Base-by-base conservation (phyloP, 2,888 invertebrate species). In the Carcina quercana region DNA sequence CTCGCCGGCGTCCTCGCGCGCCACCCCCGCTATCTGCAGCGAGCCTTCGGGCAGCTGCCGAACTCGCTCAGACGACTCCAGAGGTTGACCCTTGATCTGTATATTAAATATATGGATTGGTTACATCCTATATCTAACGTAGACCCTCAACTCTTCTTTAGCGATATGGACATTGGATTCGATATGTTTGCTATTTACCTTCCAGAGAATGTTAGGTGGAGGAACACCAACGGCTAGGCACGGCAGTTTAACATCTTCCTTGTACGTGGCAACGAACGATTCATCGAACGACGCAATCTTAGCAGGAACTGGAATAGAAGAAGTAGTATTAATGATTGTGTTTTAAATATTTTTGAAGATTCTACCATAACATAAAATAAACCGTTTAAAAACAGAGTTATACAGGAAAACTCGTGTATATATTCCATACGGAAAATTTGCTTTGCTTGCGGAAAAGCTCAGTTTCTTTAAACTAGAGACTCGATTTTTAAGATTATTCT, bases 271-370 rank as follows among this genome's bases (percentile, higher is more conserved):
- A 39, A 94, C 93, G 67, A 96, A 94, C n/a, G 92, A 91, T 62
- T 94, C 94, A 61, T 97, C 96, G 72, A 97, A 97, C 1, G 96
- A 96, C 25, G 96, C 96, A 51, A 97, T 96, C 69, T 94, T 94
- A 1, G 97, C 97, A 26, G 96, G 94, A 35, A 96, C 97, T 93
- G 65, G 5, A 40, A 78, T 65, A 45, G 11, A 38, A 6, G 42
- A 28, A 30, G 10, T 13, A 25, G 31, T n/a, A n/a, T n/a, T n/a
- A n/a, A 30, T 11, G 28, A 24, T 11, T 25, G 17, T 29, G 25
- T 24, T 20, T 20, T n/a, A 20, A 8, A n/a, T 8, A 4, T 20
- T 20, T n/a, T 30, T 26, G 10, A 22, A 35, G 2, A n/a, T n/a
- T n/a, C n/a, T n/a, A n/a, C n/a, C n/a, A n/a, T n/a, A n/a, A n/a